Percentiles rank a stretch among this genome's conserved stretches.
These are phyloP conservation scores for Malaclemys terrapin DNA, from an alignment of 2,113 vertebrate genomes.

Conservation along the genomic window DNA sequence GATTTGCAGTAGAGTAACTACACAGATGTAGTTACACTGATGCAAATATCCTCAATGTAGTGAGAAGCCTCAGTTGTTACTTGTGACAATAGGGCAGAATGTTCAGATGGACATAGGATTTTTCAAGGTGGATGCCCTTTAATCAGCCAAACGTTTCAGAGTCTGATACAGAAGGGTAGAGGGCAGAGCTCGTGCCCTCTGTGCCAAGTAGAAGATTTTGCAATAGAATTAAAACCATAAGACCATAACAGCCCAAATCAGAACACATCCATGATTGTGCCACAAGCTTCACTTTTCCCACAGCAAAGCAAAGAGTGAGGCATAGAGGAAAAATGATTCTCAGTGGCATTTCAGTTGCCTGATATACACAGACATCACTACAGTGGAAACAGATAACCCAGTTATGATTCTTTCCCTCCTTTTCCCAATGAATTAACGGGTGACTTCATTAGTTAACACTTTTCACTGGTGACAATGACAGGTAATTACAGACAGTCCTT, in stretches of 20 bases:
- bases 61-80: background rate
- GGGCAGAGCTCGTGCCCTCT: background rate
- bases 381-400: background rate
- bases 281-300: slow-evolving; percentile 28
- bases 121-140: background rate
- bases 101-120: background rate
- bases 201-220: background rate
- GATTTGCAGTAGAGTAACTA: background rate
- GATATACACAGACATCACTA: slow-evolving; percentile 29
- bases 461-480: background rate
- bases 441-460: background rate
- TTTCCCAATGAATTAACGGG: background rate
- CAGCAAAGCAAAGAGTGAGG: slow-evolving; percentile 5
- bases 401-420: background rate
- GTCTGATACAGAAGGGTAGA: background rate
- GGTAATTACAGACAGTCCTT: background rate
- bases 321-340: slow-evolving; percentile 17
- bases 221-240: slow-evolving; percentile 30
- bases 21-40: background rate
- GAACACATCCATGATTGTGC: background rate
- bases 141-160: background rate
- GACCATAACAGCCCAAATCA: background rate
- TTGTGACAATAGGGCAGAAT: background rate
- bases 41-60: background rate
- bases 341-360: slow-evolving; percentile 17